These are phyloP conservation scores for Chrosomus eos DNA, from an alignment of 2,797 vertebrate genomes.

Conservation along the genomic window DNA sequence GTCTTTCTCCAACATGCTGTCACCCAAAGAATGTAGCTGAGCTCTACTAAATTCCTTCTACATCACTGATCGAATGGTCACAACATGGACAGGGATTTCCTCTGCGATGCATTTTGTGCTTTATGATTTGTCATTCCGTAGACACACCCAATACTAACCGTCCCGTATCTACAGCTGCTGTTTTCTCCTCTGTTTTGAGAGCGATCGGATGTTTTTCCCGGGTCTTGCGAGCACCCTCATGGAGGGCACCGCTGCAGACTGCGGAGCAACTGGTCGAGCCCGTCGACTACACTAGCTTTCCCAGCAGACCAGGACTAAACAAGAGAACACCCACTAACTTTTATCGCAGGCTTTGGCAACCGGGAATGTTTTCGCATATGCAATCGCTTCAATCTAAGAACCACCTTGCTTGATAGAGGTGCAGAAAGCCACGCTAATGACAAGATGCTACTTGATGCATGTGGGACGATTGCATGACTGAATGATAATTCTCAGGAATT, in stretches of 20 bases:
- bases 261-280: conserved; percentile 50
- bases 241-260: conserved; percentile 55
- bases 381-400: conserved; percentile 62
- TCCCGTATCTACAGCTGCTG: conserved; percentile 71
- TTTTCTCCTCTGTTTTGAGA: conserved; percentile 72
- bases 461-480: neutral
- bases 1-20: neutral
- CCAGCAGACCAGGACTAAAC: conserved; percentile 62
- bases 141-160: conserved; percentile 22
- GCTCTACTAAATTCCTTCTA: conserved; percentile 24
- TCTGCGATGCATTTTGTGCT: conserved; percentile 13
- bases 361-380: conserved; percentile 57
- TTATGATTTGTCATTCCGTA: neutral
- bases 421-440: conserved; percentile 48
- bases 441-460: conserved; percentile 58
- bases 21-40: conserved; percentile 4
- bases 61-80: conserved; percentile 31
- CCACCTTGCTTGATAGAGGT: conserved; percentile 58
- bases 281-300: conserved; percentile 54
- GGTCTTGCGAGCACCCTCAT: conserved; percentile 68
- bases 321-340: conserved; percentile 49
- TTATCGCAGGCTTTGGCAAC: conserved; percentile 49
- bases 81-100: conserved; percentile 18
- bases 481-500: neutral
- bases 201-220: conserved; percentile 79